Percentiles rank a stretch among this genome's conserved stretches.
Conservation (phyloP, 2,113 vertebrate species). For the Ochotona princeps region DNA sequence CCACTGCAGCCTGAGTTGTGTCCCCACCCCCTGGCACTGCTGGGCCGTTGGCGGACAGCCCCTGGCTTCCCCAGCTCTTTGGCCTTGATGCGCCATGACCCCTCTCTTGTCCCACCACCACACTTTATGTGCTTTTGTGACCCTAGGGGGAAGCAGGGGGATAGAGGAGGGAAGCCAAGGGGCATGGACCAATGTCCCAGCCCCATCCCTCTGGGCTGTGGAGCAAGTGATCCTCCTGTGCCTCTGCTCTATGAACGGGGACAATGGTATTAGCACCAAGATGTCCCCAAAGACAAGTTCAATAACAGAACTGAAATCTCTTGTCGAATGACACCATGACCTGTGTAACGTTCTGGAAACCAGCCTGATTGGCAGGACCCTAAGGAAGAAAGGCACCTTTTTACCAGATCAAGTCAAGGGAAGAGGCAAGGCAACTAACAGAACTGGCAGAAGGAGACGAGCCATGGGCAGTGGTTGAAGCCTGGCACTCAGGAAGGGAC, state of each 20-base stretch:
- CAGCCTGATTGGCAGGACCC: background rate
- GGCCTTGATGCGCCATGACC: no score
- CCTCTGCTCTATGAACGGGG: background rate
- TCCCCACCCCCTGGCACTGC: background rate
- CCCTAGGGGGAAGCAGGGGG: background rate
- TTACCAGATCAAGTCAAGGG: background rate
- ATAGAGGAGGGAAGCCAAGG: background rate
- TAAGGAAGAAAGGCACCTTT: background rate
- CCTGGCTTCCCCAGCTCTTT: background rate
- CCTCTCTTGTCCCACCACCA: background rate
- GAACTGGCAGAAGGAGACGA: background rate
- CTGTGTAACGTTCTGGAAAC: background rate
- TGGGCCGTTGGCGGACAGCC: background rate
- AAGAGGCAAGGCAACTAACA: background rate
- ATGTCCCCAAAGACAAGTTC: background rate
- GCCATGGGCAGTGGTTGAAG: fast-evolving
- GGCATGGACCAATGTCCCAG: background rate
- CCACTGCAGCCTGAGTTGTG: background rate
- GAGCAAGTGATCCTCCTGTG: background rate
- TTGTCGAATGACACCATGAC: background rate
- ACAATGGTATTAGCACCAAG: background rate
- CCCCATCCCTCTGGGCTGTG: background rate
- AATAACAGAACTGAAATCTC: background rate
- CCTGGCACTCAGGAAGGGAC: background rate
- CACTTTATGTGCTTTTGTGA: background rate